These are phyloP conservation scores for Neolamprologus kungweensis DNA, from an alignment of 2,113 vertebrate species.

Conservation along the genomic window DNA sequence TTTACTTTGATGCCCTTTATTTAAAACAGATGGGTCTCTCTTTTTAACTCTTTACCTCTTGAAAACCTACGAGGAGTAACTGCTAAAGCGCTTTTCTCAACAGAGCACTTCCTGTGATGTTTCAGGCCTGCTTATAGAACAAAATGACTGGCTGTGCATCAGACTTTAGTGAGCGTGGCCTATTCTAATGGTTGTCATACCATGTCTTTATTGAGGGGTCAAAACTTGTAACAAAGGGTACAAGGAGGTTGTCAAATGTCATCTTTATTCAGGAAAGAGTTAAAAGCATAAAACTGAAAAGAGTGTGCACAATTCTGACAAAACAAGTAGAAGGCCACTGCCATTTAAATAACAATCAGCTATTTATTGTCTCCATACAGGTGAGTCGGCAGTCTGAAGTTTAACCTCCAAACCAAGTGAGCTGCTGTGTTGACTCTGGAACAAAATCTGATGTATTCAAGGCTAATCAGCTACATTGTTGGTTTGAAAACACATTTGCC, in stretches of 20 bases:
- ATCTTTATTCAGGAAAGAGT: not conserved
- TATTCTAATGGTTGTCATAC: not conserved
- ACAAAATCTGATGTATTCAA: not conserved
- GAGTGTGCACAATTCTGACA: not conserved
- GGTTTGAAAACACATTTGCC: not conserved
- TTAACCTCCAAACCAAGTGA: not conserved
- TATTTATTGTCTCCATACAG: not conserved
- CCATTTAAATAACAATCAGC: not conserved
- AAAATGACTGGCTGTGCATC: not conserved
- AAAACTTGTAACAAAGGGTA: not conserved
- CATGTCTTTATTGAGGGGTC: not conserved
- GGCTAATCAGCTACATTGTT: not conserved
- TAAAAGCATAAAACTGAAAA: not conserved
- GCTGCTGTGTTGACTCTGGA: not conserved
- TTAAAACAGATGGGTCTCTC: not conserved
- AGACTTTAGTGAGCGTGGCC: not conserved
- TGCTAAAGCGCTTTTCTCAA: not conserved
- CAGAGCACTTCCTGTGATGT: not conserved
- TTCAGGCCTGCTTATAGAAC: not conserved
- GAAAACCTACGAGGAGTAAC: not conserved
- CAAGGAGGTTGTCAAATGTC: not conserved
- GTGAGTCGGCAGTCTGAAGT: not conserved
- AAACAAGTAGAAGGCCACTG: fast-evolving
- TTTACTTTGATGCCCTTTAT: slow-evolving; percentile 6
- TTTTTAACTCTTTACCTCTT: not conserved